These are phyloP conservation scores for Lasioglossum marginatum DNA, from an alignment of 2,888 invertebrate species.

Conservation along the genomic window DNA sequence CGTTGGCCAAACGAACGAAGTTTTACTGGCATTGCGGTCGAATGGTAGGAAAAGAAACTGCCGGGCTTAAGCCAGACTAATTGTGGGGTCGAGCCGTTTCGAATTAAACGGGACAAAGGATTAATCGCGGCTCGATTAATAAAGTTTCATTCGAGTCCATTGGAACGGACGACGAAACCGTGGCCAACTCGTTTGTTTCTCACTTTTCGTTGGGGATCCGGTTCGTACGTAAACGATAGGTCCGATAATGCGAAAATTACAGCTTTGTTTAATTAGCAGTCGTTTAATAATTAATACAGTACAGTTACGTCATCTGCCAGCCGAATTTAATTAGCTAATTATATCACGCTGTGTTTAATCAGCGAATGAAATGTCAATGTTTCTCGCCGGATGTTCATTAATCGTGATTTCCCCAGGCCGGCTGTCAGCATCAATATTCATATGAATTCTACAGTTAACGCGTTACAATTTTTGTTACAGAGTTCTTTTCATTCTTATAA, in stretches of 20 bases:
- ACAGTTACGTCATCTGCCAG: not conserved
- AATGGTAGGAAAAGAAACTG: constrained; percentile 41
- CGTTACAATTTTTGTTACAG: too few relatives aligned
- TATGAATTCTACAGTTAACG: not conserved
- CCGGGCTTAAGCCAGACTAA: constrained; percentile 55
- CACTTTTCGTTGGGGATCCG: not conserved
- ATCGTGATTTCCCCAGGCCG: not conserved
- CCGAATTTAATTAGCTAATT: constrained; percentile 7
- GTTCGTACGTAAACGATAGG: not conserved
- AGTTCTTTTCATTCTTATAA: not conserved
- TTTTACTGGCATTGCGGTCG: constrained; percentile 43
- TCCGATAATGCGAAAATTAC: not conserved
- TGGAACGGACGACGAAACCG: not conserved
- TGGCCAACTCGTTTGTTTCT: not conserved
- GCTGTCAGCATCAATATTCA: not conserved
- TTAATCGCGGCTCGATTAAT: constrained; percentile 44
- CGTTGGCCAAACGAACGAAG: constrained; percentile 44
- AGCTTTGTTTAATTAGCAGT: not conserved
- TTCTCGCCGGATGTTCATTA: not conserved
- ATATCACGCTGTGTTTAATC: not conserved
- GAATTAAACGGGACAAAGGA: constrained; percentile 25
- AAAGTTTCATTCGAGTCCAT: constrained; percentile 15
- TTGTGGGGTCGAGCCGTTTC: constrained; percentile 27
- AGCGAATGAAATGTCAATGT: not conserved
- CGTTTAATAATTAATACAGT: not conserved